Evolutionary conservation across 2,888 invertebrate genomes (phyloP).

Genomic region (Cepaea hortensis): DNA sequence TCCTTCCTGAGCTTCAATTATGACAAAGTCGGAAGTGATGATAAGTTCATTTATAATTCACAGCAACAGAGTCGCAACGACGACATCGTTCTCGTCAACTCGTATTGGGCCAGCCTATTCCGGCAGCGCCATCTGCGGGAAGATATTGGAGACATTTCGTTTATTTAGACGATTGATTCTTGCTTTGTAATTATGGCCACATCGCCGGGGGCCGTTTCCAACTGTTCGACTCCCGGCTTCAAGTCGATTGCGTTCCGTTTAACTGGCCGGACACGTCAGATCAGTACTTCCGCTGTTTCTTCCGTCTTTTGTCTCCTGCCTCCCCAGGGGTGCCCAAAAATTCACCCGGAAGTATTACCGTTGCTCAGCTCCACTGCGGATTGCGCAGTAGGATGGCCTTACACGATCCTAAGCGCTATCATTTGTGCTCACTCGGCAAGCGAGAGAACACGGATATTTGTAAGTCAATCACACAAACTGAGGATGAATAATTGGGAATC

Average conservation of each 20-base stretch:
- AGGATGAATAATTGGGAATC: constrained; percentile 46
- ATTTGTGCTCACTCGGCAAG: constrained; percentile 34
- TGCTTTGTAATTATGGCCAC: constrained; percentile 38
- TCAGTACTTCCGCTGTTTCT: constrained; percentile 43
- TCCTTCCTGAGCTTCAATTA: constrained; percentile 18
- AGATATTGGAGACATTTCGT: constrained; percentile 36
- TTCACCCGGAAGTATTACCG: constrained; percentile 37
- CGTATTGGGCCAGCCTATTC: neutral
- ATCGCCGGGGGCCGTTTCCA: constrained; percentile 30
- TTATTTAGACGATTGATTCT: constrained; percentile 46
- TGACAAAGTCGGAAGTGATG: constrained; percentile 25
- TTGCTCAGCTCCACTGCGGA: constrained; percentile 25
- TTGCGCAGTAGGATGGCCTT: constrained; percentile 19
- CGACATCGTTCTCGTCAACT: constrained; percentile 10
- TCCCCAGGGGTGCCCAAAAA: constrained; percentile 18
- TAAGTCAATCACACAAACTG: constrained; percentile 49
- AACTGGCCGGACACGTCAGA: constrained; percentile 40
- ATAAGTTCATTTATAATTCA: constrained; percentile 41
- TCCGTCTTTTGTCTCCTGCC: constrained; percentile 36
- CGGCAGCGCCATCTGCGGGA: constrained; percentile 31
- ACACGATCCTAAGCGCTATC: constrained; percentile 36
- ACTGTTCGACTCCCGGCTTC: constrained; percentile 38
- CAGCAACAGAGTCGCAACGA: neutral
- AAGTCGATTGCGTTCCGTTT: constrained; percentile 35
- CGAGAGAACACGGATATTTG: constrained; percentile 33